Conservation (phyloP, 2,888 invertebrate species). For the Mayetiola destructor region DNA sequence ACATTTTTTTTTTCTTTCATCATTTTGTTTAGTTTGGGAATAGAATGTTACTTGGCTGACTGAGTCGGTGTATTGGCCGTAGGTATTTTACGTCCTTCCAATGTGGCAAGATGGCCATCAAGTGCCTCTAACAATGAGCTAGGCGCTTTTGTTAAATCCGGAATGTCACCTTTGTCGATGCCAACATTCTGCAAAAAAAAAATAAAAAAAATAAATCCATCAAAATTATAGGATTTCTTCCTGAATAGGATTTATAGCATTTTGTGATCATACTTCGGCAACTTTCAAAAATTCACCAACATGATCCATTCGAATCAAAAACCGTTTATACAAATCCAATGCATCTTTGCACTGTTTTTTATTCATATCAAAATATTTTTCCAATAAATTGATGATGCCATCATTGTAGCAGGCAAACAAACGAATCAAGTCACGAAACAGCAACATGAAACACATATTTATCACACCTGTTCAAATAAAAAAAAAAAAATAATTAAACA, state of each 20-base stretch:
- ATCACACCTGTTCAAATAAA: constrained; percentile 57
- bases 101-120: constrained; percentile 82
- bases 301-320: constrained; percentile 94
- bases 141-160: constrained; percentile 94
- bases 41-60: constrained; percentile 54
- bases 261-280: constrained; percentile 39
- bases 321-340: constrained; percentile 95
- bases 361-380: constrained; percentile 99
- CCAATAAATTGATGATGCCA: constrained; percentile 94
- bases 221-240: background rate
- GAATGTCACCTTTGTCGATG: constrained; percentile 96
- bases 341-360: constrained; percentile 97
- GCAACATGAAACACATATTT: constrained; percentile 96
- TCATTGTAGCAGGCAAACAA: constrained; percentile 99
- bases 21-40: too few relatives aligned
- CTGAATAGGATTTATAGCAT: background rate
- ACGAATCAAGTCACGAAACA: constrained; percentile 97
- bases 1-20: background rate
- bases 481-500: background rate
- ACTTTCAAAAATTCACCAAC: constrained; percentile 96
- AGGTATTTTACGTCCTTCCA: constrained; percentile 79
- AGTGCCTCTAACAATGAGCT: constrained; percentile 92
- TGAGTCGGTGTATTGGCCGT: constrained; percentile 77
- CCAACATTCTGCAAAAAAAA: constrained; percentile 60
- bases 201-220: background rate